These are phyloP conservation scores for Catamblyrhynchus diadema DNA, from an alignment of 2,797 vertebrate species.

Conservation along the genomic window DNA sequence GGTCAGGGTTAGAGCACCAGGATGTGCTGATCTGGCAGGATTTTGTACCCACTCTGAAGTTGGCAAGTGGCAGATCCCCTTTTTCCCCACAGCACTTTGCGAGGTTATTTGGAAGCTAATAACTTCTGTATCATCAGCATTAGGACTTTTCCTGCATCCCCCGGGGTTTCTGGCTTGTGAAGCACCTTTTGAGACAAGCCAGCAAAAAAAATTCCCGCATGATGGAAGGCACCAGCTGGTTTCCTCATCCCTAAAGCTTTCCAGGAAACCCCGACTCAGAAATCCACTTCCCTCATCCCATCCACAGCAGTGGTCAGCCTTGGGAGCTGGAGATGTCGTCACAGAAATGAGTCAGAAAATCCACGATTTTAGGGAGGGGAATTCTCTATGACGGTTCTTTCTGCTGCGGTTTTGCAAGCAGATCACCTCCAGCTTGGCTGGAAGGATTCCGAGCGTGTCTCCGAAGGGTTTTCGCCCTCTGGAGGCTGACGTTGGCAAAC, in stretches of 20 bases:
- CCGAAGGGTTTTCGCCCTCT: constrained; percentile 32
- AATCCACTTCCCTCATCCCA: neutral
- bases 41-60: neutral
- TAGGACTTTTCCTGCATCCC: fast-evolving
- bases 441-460: neutral
- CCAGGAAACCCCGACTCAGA: neutral
- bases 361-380: fast-evolving
- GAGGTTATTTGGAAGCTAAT: neutral
- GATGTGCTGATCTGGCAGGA: neutral
- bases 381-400: neutral
- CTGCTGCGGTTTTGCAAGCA: neutral
- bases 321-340: fast-evolving
- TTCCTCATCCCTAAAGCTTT: neutral
- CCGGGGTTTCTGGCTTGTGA: neutral
- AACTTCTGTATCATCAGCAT: fast-evolving
- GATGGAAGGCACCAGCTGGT: fast-evolving
- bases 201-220: neutral
- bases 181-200: neutral
- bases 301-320: neutral
- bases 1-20: neutral
- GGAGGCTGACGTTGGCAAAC: neutral
- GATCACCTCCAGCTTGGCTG: neutral
- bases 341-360: neutral
- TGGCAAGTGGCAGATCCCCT: neutral
- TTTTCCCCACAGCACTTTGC: neutral